Evolutionary conservation across 2,113 vertebrate genomes (phyloP).

Genomic region (Tyrannus savana): DNA sequence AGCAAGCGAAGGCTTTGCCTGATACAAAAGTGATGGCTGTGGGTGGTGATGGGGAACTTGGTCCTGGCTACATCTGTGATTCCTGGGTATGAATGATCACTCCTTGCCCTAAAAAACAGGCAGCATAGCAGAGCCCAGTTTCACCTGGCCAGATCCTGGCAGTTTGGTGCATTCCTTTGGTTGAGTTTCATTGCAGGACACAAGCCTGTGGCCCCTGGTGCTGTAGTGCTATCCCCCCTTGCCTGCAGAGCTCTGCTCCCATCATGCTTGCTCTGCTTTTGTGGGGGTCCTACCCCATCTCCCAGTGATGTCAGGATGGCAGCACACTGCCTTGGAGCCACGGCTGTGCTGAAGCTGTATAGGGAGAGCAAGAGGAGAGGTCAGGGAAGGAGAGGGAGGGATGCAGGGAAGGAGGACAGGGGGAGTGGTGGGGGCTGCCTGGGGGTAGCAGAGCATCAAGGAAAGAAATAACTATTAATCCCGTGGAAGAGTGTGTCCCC

Average conservation of each 20-base stretch:
- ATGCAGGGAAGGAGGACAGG: neutral
- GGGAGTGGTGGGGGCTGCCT: neutral
- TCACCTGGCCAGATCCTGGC: neutral
- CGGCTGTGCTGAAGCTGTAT: neutral
- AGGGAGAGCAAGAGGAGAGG: neutral
- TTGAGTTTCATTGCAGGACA: neutral
- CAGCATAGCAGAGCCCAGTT: neutral
- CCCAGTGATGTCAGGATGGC: accelerated
- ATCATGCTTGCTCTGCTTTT: accelerated
- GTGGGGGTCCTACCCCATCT: neutral
- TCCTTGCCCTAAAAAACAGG: neutral
- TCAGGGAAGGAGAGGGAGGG: neutral
- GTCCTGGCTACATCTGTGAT: accelerated
- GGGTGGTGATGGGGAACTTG: neutral
- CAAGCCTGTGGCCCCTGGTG: neutral
- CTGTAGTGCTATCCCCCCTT: neutral
- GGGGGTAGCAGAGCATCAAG: neutral
- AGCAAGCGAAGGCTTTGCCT: neutral
- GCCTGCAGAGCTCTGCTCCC: accelerated
- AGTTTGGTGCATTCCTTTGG: accelerated
- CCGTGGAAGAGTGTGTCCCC: accelerated
- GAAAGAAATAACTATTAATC: neutral
- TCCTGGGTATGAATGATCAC: accelerated
- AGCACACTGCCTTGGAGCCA: accelerated
- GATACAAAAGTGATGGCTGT: neutral